These are phyloP conservation scores for Meiosimyza decipiens DNA, from an alignment of 2,888 invertebrate genomes.

Conservation along the genomic window DNA sequence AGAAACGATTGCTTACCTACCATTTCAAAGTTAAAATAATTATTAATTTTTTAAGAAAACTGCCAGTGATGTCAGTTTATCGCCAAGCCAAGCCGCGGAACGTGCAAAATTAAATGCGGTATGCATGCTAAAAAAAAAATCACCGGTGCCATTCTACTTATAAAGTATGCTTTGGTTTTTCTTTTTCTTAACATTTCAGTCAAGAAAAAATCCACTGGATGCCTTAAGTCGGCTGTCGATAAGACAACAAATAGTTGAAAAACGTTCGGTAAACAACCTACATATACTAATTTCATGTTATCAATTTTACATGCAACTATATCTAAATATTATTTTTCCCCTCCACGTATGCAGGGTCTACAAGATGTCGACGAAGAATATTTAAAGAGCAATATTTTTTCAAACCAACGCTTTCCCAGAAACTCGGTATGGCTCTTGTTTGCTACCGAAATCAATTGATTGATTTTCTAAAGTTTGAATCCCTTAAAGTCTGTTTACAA, in stretches of 20 bases:
- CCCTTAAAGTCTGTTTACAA: too few relatives aligned
- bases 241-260: constrained; percentile 52
- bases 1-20: neutral
- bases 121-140: neutral
- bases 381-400: constrained; percentile 54
- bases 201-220: constrained; percentile 61
- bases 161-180: neutral
- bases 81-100: constrained; percentile 56
- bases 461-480: too few relatives aligned
- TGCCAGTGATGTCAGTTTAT: constrained; percentile 58
- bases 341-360: constrained; percentile 46
- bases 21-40: neutral
- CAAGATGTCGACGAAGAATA: constrained; percentile 61
- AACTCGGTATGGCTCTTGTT: constrained; percentile 42
- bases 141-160: too few relatives aligned
- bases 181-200: neutral
- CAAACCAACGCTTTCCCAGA: constrained; percentile 41
- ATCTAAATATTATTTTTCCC: neutral
- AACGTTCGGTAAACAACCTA: constrained; percentile 53
- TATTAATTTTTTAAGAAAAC: constrained; percentile 48
- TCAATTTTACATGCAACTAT: neutral
- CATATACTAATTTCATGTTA: neutral
- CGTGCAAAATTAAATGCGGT: constrained; percentile 49
- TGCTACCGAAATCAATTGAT: too few relatives aligned
- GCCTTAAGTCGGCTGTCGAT: constrained; percentile 56